Base-by-base conservation (phyloP, 2,888 invertebrate species). In the Rhimphoctona megacephalus region DNA sequence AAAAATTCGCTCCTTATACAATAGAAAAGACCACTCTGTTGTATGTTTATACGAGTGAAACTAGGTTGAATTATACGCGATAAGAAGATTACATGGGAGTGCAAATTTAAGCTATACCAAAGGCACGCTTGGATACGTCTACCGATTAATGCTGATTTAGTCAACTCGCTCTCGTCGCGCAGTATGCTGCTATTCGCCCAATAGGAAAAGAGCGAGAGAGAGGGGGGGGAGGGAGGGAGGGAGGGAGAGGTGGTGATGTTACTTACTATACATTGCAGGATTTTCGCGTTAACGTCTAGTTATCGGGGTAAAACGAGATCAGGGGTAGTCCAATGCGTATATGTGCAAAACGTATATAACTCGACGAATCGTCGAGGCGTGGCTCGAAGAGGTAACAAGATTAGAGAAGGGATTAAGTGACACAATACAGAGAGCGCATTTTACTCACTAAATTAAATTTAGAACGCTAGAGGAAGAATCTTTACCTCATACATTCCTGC, bases 371-470 rank as follows among this genome's bases (percentile, higher is more conserved):
- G 72, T 64, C 77, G 79, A 80, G 82, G 88, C 79, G 80, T 81
- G 76, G 83, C 88, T 70, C 69, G 52, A 76, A 85, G 79, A 85
- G 57, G 77, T 87, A 89, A 89, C 85, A 76, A 87, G 86, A 90
- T 89, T 87, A 88, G 73, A 61, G 69, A 25, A 74, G 85, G 61
- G 83, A 88, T 87, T 87, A 86, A 83, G 79, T 61, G 85, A 81
- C 86, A 90, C 89, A 90, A 88, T 89, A 88, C 78, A 72, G 74
- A 85, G 85, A 83, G 78, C 78, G 54, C 78, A 70, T 69, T 88
- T 87, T 83, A 79, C 85, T 85, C 72, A 69, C 84, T 77, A 61
- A 87, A 88, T 87, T 80, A 85, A 90, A 88, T 88, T 89, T 74
- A 82, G 74, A 69, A 57, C 67, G 69, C 52, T 61, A 54, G 39